These are phyloP conservation scores for Apeira syringaria DNA, from an alignment of 2,888 invertebrate species.

Conservation along the genomic window DNA sequence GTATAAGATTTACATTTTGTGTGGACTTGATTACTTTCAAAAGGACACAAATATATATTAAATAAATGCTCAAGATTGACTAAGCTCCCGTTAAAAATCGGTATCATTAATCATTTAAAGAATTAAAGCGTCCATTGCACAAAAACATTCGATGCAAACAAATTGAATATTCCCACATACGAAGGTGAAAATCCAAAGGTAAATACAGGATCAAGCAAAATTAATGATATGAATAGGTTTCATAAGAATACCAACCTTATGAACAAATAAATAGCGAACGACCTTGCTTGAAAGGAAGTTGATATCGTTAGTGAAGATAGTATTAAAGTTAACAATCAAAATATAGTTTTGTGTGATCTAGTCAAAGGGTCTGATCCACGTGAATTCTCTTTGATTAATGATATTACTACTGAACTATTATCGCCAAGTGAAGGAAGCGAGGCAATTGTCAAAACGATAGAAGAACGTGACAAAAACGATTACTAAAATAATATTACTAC, in stretches of 20 bases:
- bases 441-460: conserved; percentile 66
- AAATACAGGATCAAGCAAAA: conserved; percentile 72
- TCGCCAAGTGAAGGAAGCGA: conserved; percentile 61
- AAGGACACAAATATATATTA: conserved; percentile 5
- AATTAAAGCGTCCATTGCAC: conserved; percentile 78
- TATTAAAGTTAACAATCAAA: conserved; percentile 70
- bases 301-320: conserved; percentile 56
- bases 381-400: conserved; percentile 76
- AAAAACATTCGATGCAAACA: conserved; percentile 79
- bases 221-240: conserved; percentile 55
- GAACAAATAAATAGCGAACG: conserved; percentile 29
- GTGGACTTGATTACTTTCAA: too few relatives aligned
- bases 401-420: conserved; percentile 70
- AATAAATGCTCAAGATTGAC: conserved; percentile 34
- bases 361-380: conserved; percentile 69
- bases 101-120: conserved; percentile 70
- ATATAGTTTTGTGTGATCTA: conserved; percentile 66
- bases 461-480: conserved; percentile 56
- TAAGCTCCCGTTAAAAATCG: conserved; percentile 57
- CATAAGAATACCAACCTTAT: conserved; percentile 42
- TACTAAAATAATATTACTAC: conserved; percentile 29
- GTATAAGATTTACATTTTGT: too few relatives aligned
- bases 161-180: conserved; percentile 80
- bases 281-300: conserved; percentile 34
- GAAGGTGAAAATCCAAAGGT: conserved; percentile 80